Base-by-base conservation (phyloP, 1,140 invertebrate genomes). In the Calephelis nemesis region DNA sequence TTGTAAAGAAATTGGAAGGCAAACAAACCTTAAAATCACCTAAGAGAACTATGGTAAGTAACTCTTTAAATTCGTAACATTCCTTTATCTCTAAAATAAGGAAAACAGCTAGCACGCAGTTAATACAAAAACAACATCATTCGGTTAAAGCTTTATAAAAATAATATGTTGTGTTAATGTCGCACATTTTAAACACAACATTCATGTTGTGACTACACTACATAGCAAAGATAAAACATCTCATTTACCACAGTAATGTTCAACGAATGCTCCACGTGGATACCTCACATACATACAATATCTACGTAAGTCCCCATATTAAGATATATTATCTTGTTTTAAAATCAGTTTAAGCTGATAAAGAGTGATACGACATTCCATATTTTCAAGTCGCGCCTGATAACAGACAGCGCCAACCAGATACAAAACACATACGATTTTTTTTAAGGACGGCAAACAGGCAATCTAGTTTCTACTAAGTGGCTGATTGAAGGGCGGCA, bases 291-390 rank as follows among this genome's bases (percentile, higher is more conserved):
- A 15, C 15, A 54, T 54, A 58, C 39, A 58, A 11, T 58, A 58
- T 30, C 52, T 39, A 15, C 52, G 19, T 58, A 60, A 39, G 30
- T 12, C 10, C 30, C 39, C 11, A 12, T 7, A 11, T 39, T 40
- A 39, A 40, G 54, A 39, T 39, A 40, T 39, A 60, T 60, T 39
- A 60, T 60, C 54, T 60, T 39, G 54, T 60, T 60, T 60, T 60
- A 39, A 60, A 60, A 60, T 60, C 54, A 60, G 54, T 60, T 40
- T 60, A 60, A 40, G 39, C 30, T 40, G 54, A 60, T 60, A 60
- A 60, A 39, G 54, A n/a, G 11, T n/a, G 54, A 60, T 60, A 60
- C 39, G 30, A 60, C 30, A 60, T 60, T 60, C 54, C 30, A 7
- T 60, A 19, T 60, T 45, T 45, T 60, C 30, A 60, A 60, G 54